Base-by-base conservation (phyloP, 2,113 vertebrate genomes). In the Sprattus sprattus region DNA sequence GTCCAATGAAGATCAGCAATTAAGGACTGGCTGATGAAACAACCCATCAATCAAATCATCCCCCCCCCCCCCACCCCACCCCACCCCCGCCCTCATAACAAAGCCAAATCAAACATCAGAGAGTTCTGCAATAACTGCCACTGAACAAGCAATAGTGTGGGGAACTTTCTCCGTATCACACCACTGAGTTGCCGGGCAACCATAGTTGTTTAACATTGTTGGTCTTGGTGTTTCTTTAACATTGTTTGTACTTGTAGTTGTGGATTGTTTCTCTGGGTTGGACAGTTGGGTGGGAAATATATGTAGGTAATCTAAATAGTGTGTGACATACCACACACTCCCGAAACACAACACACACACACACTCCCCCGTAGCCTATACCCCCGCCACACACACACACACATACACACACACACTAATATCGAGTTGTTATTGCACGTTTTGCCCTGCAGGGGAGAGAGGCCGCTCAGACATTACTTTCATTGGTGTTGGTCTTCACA, bases 391-490 rank as follows among this genome's bases (percentile, higher is more conserved):
- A 16, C 50, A 54, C 50, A 16, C 50, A 54, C 50, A 54, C 15
- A 54, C 0, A 54, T 15, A 54, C 50, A 54, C 50, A 54, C 50
- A 54, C 50, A 54, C 50, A 54, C 50, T 83, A 86, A 82, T 84
- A 89, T 92, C 83, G 80, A 81, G 82, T 64, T 88, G 87, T 91
- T 89, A 87, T 89, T 90, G 85, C 75, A 90, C 85, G 16, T 83
- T 84, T 81, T 85, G 85, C 86, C 71, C 81, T 60, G 60, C 82
- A 57, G 81, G 87, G 88, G 44, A 83, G 81, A 82, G 84, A 50
- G 84, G 44, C 82, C 83, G 28, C 81, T 85, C 80, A 54, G 82
- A 81, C 89, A 88, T 89, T 90, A 89, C 88, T 86, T 82, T 32
- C 87, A 89, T 88, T 88, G 85, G 75, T 85, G 88, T 67, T 82